A percentile compares a stretch with the other conserved stretches of the same genome.
These are phyloP conservation scores for Zygaena filipendulae DNA, from an alignment of 2,888 invertebrate genomes.

Conservation along the genomic window DNA sequence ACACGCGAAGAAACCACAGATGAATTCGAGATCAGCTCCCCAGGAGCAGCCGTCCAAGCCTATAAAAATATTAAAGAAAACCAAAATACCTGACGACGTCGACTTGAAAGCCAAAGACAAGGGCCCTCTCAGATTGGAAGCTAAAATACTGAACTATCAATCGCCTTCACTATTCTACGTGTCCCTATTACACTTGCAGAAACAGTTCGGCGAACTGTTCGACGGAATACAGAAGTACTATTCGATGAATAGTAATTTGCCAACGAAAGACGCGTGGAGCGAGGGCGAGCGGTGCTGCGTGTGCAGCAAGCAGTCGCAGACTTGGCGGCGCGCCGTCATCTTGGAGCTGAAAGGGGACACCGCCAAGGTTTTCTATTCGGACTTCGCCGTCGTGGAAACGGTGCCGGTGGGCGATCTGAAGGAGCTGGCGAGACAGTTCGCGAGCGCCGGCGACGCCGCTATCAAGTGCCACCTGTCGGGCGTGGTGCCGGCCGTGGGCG, in stretches of 20 bases:
- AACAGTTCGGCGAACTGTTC: slow-evolving; percentile 52
- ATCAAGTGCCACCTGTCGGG: slow-evolving; percentile 76
- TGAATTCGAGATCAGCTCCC: slow-evolving; percentile 19
- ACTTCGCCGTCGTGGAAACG: slow-evolving; percentile 69
- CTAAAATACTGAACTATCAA: slow-evolving; percentile 54
- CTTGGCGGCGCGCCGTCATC: slow-evolving; percentile 73
- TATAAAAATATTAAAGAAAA: slow-evolving; percentile 24
- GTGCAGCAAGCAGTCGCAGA: slow-evolving; percentile 48
- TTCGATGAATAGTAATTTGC: slow-evolving; percentile 24
- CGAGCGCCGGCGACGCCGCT: slow-evolving; percentile 63
- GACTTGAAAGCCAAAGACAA: slow-evolving; percentile 50
- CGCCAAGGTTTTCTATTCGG: slow-evolving; percentile 72
- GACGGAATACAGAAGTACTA: slow-evolving; percentile 68
- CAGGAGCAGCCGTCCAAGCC: too few species aligned
- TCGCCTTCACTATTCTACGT: slow-evolving; percentile 73
- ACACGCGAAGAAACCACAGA: slow-evolving; percentile 22
- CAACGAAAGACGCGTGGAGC: slow-evolving; percentile 47
- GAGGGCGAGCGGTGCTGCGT: slow-evolving; percentile 58
- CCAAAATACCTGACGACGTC: slow-evolving; percentile 20
- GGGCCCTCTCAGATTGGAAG: slow-evolving; percentile 56
- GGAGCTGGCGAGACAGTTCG: slow-evolving; percentile 59
- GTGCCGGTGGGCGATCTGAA: slow-evolving; percentile 54
- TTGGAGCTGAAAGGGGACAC: slow-evolving; percentile 38
- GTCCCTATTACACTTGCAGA: slow-evolving; percentile 51
- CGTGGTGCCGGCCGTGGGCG: slow-evolving; percentile 75